phyloP scores from a whole-genome alignment of 2,888 invertebrate species.

The Platycheirus rosarum region DNA sequence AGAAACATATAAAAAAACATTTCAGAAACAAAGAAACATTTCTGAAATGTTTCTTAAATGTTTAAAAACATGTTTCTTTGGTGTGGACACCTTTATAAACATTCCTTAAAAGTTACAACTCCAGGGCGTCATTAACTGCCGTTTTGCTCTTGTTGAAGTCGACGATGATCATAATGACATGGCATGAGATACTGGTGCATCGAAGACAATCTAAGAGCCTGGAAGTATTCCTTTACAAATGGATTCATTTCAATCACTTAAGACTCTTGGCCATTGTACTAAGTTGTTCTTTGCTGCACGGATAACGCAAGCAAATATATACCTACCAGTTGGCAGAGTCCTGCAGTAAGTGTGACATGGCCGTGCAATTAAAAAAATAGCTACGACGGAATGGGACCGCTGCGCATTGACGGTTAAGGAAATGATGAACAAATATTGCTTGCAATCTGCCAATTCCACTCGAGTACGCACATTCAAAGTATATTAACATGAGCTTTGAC shows the following conservation, averaged over 20 bases:
- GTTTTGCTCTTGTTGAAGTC: slow-evolving; percentile 6
- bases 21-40: no score
- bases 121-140: background rate
- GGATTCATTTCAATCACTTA: slow-evolving; percentile 73
- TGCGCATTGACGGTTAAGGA: slow-evolving; percentile 26
- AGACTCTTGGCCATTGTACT: slow-evolving; percentile 66
- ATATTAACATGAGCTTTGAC: slow-evolving; percentile 38
- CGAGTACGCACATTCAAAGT: slow-evolving; percentile 59
- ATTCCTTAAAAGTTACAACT: background rate
- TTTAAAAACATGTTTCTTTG: no score
- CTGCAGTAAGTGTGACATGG: slow-evolving; percentile 49
- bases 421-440: slow-evolving; percentile 59
- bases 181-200: slow-evolving; percentile 11
- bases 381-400: slow-evolving; percentile 61
- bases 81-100: no score
- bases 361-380: slow-evolving; percentile 68
- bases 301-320: slow-evolving; percentile 8
- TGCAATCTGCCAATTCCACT: slow-evolving; percentile 66
- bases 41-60: no score
- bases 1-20: no score
- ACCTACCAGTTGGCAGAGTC: background rate
- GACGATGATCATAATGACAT: slow-evolving; percentile 12
- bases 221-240: slow-evolving; percentile 64
- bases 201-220: slow-evolving; percentile 61
- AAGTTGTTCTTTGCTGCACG: slow-evolving; percentile 37